phyloP scores from a whole-genome alignment of 2,113 vertebrate genomes.

The Pomatorhinus ruficollis region DNA sequence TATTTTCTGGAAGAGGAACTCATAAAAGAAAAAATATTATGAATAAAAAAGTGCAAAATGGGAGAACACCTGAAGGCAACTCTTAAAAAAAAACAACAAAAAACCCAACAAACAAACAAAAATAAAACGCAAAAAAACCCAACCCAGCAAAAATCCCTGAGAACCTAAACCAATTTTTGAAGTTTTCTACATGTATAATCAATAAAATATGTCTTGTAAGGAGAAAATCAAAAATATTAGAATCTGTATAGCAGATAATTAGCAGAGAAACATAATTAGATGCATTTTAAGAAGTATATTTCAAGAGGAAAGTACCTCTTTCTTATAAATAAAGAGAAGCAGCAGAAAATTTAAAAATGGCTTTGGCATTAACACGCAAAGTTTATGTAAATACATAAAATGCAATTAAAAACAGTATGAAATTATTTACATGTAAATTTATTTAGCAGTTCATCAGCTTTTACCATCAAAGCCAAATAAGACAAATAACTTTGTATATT shows the following conservation, averaged over 20 bases:
- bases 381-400: background rate
- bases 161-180: fast-evolving
- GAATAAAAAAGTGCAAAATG: background rate
- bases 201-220: background rate
- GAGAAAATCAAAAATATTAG: background rate
- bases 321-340: background rate
- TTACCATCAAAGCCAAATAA: background rate
- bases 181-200: background rate
- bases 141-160: fast-evolving
- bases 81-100: background rate
- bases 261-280: background rate
- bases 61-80: fast-evolving
- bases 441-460: background rate
- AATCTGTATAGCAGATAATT: background rate
- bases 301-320: background rate
- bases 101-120: too few relatives aligned
- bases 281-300: background rate
- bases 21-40: background rate
- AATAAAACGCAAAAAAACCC: background rate
- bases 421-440: background rate
- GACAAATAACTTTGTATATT: background rate
- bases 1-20: background rate
- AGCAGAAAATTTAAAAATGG: background rate
- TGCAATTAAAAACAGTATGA: background rate
- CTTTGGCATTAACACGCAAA: background rate